These are phyloP conservation scores for Gymnodraco acuticeps DNA, from an alignment of 2,797 vertebrate species.

Conservation along the genomic window DNA sequence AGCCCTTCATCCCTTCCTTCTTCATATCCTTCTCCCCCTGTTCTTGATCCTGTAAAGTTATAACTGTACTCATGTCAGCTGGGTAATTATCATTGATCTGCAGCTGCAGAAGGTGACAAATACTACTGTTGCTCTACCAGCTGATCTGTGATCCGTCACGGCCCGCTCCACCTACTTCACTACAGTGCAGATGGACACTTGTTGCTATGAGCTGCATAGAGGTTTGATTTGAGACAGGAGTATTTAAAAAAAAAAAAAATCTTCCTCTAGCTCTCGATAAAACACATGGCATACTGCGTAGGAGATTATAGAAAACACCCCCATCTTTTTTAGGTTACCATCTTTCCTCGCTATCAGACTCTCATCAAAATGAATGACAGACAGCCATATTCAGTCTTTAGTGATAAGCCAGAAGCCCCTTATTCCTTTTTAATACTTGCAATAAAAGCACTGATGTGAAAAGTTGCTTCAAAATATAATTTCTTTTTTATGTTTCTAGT, in stretches of 20 bases:
- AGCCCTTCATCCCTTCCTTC: conserved; percentile 71
- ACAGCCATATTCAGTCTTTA: not conserved
- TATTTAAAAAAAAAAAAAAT: not conserved
- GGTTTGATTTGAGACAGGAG: not conserved
- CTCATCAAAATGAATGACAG: not conserved
- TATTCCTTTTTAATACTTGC: not conserved
- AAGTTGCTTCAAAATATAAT: not conserved
- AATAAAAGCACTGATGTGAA: not conserved
- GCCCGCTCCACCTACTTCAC: conserved; percentile 28
- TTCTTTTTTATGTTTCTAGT: not conserved
- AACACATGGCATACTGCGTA: not conserved
- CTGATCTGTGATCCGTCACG: conserved; percentile 90
- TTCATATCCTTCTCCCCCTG: conserved; percentile 75
- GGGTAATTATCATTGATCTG: conserved; percentile 97
- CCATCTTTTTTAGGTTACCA: not conserved
- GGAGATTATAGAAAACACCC: not conserved
- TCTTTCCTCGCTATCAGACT: not conserved
- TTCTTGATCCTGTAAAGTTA: conserved; percentile 96
- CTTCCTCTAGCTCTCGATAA: not conserved
- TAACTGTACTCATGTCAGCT: conserved; percentile 95
- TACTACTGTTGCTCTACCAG: conserved; percentile 80
- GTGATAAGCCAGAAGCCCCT: not conserved
- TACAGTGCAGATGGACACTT: conserved; percentile 20
- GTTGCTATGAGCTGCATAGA: conserved; percentile 11
- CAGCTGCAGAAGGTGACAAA: conserved; percentile 89